Evolutionary conservation across 2,888 invertebrate species (phyloP), one percentile per base, ranked within the genome.

Genomic region (Amphipyra tragopoginis): DNA sequence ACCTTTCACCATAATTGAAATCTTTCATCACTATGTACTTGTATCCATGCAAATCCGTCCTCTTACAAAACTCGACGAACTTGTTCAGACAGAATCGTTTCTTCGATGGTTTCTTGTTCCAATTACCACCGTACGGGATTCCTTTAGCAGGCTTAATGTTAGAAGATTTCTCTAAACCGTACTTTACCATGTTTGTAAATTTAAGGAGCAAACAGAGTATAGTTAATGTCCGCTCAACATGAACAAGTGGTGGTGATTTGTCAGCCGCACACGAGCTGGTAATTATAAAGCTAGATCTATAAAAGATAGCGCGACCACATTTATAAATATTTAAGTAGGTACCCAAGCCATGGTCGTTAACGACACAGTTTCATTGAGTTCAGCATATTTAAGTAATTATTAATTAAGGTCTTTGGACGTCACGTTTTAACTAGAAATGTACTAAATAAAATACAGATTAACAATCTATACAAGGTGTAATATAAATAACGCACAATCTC

Each of bases 11-110:
- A 7, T 84, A 80, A 42, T 93, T 95, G 29, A 96, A 94, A 42
- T 95, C 95, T 38, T 94, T 91, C 79, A 96, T 95, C 3, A 95
- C 96, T 34, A 97, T 96, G 76, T 96, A 97, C 79, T 96, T 96
- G 76, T 96, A 97, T 0, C 97, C 97, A 79, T 97, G 97, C 53
- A 97, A 87, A 65, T 96, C 96, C 0, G 97, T 97, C 26, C 96
- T 95, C 53, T 95, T 93, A 74, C 97, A 97, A 88, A 97, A 97
- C 74, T 96, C 95, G 4, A 86, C 86, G 15, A 92, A 90, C 69
- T 88, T 93, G 0, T 45, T 68, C 0, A 57, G 49, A 51, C 83
- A 84, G 64, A 83, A 86, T 2, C 70, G 69, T 64, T 70, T 83
- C 34, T 73, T 84, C 1, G 38, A 80, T 69, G 60, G 61, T 72